These are phyloP conservation scores for Mystacornis crossleyi DNA, from an alignment of 2,113 vertebrate genomes.

Conservation along the genomic window DNA sequence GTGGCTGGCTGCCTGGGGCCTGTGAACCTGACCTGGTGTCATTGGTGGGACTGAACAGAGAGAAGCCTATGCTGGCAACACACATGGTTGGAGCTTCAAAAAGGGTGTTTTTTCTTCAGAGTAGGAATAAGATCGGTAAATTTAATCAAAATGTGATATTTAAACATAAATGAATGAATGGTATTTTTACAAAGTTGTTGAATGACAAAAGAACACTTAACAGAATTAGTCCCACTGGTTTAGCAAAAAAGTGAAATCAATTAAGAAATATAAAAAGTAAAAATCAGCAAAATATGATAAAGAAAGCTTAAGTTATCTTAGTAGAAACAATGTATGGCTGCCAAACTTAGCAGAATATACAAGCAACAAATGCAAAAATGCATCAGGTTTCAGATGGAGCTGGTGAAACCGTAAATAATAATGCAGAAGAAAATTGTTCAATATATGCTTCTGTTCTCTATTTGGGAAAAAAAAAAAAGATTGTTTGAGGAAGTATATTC, in stretches of 20 bases:
- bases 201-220: neutral
- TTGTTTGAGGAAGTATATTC: neutral
- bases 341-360: neutral
- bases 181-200: neutral
- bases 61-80: neutral
- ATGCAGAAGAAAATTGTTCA: neutral
- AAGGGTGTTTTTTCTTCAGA: neutral
- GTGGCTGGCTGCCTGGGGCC: neutral
- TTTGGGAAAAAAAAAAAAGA: neutral
- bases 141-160: neutral
- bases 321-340: neutral
- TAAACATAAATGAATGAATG: neutral
- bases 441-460: neutral
- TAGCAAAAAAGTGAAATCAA: neutral
- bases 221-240: neutral
- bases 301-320: neutral
- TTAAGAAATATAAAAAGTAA: neutral
- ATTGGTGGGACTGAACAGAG: neutral
- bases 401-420: neutral
- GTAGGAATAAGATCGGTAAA: neutral
- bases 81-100: accelerated
- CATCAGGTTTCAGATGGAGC: neutral
- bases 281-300: neutral
- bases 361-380: neutral
- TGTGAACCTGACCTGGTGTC: neutral